phyloP scores from a whole-genome alignment of 2,888 invertebrate genomes.

The Pandemis heparana region DNA sequence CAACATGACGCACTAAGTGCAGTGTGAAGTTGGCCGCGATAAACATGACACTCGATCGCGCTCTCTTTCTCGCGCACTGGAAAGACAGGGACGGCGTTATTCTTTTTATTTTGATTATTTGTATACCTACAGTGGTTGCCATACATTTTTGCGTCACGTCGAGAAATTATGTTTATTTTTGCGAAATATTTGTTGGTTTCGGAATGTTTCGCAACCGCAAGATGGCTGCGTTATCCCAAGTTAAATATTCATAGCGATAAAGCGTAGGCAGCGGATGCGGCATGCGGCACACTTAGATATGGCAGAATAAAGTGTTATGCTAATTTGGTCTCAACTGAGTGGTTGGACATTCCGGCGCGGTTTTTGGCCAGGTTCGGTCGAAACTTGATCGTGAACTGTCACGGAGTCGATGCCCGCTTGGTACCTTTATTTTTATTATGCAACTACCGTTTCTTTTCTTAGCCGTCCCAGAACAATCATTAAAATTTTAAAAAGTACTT shows the following conservation, averaged over 20 bases:
- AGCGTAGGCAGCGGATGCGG: constrained; percentile 36
- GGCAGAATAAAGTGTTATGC: constrained; percentile 30
- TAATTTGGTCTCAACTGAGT: constrained; percentile 31
- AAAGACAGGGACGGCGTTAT: constrained; percentile 52
- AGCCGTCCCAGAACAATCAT: not conserved
- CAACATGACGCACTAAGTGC: constrained; percentile 77
- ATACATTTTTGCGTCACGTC: constrained; percentile 19
- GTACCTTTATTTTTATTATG: not conserved
- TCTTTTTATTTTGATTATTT: constrained; percentile 47
- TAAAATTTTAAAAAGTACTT: too few species aligned
- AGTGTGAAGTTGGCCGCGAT: constrained; percentile 68
- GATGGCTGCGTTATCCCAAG: constrained; percentile 11
- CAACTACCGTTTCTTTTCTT: not conserved
- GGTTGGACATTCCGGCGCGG: constrained; percentile 22
- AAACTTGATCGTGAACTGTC: constrained; percentile 23
- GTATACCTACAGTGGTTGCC: constrained; percentile 36
- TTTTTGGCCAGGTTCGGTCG: constrained; percentile 26
- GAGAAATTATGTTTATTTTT: constrained; percentile 32
- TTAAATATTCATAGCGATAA: constrained; percentile 25
- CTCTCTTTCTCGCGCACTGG: constrained; percentile 54
- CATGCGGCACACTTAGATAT: constrained; percentile 38
- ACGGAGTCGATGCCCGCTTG: not conserved
- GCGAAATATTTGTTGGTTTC: constrained; percentile 1
- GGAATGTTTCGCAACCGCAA: constrained; percentile 5
- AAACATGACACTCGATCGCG: constrained; percentile 48